Evolutionary conservation across 2,113 vertebrate species (phyloP).

Genomic region (Pithys albifrons): DNA sequence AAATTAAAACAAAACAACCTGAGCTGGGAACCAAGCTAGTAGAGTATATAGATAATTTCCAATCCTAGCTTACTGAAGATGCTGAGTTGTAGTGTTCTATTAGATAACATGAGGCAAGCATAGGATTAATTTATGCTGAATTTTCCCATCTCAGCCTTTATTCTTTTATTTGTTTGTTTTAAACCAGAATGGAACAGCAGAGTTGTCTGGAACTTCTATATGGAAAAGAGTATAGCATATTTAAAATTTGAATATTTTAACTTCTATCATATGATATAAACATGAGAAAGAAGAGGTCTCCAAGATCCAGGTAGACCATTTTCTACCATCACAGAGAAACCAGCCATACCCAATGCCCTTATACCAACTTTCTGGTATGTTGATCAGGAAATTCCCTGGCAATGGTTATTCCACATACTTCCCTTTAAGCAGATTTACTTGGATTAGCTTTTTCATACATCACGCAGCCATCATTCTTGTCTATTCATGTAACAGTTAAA

Average conservation of each 20-base stretch:
- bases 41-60: neutral
- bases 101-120: neutral
- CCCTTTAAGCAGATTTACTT: neutral
- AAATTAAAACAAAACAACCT: neutral
- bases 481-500: neutral
- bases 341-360: neutral
- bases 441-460: neutral
- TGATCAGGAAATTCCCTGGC: neutral
- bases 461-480: neutral
- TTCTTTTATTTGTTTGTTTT: neutral
- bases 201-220: neutral
- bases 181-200: neutral
- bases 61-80: neutral
- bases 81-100: neutral
- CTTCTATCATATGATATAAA: neutral
- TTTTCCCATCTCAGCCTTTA: neutral
- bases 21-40: neutral
- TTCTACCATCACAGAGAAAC: neutral
- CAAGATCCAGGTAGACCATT: neutral
- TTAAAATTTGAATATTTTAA: neutral
- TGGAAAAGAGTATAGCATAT: fast-evolving
- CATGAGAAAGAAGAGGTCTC: neutral
- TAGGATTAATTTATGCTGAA: neutral
- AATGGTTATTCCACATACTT: neutral
- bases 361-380: neutral